Base-by-base conservation (phyloP, 2,113 vertebrate species). In the Girardinichthys multiradiatus region DNA sequence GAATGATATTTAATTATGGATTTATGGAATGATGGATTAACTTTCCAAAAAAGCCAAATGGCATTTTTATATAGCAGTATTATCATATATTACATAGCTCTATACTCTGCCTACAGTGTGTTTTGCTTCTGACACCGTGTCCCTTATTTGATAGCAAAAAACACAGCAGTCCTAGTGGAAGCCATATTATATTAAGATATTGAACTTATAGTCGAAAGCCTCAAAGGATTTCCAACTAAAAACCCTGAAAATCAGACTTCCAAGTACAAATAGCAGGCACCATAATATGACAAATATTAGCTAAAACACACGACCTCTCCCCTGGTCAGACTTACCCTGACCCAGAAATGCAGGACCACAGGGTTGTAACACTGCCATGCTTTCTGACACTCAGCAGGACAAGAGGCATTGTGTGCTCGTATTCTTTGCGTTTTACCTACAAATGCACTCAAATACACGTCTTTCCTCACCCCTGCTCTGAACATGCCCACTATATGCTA, bases 271-370 rank as follows among this genome's bases (percentile, higher is more conserved):
- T 19, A 21, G 19, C 6, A 51, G 5, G 8, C 17, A 51, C 48
- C 21, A 51, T 21, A 51, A n/a, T 54, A n/a, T 54, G 2, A 54
- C 48, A n/a, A 3, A 5, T 45, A n/a, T 1, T n/a, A 10, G 24
- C 21, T n/a, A n/a, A 24, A 54, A 62, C 73, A 61, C 66, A 63
- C 74, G 69, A 83, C 76, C 77, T 64, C 21, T 57, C 48, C 79
- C 26, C 33, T 21, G 59, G 83, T 87, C 81, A 76, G 27, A 48
- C 37, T 88, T 48, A 74, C 84, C 77, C 70, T 83, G 83, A 90
- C 87, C 87, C 66, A 71, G 68, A 77, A 75, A 12, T 37, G 45
- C 45, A 33, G 58, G 21, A 29, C 61, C 64, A 69, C 67, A 69
- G 27, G 7, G 39, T 65, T 74, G 70, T 61, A 77, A 82, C 69